Evolutionary conservation across 2,113 vertebrate genomes (phyloP), one percentile per base, ranked within the genome.

Genomic region (Pionites leucogaster): DNA sequence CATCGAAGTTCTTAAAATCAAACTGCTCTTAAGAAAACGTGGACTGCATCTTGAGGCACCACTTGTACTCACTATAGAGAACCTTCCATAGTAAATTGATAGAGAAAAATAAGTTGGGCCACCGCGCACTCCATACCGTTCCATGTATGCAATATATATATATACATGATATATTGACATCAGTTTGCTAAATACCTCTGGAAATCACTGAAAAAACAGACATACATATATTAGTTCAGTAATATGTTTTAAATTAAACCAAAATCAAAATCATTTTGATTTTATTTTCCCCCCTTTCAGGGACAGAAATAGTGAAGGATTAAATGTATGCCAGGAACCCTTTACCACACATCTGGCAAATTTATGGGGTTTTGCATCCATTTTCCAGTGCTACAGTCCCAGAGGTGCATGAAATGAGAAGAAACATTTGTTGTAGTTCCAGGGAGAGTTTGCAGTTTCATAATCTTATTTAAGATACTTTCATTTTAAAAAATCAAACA

Each of bases 391-490:
- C 31, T 94, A 72, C n/a, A 65, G 41, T 90, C 91, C 65, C 89
- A 90, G 37, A 95, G 70, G 91, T 85, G 39, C 49, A 82, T 17
- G 84, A 91, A 94, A 78, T 69, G 52, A 90, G 70, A 90, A 87
- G 62, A 96, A 95, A 95, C 53, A 88, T 82, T 95, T 95, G 44
- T 91, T 94, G 70, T 80, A 76, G 59, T 76, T 97, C 84, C 59
- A 94, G 41, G 3, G 78, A 94, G 84, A 92, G 74, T 59, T 80
- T 47, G n/a, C 41, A 91, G 90, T 85, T 70, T 95, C 59, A 46
- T 91, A 53, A 95, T 85, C 90, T 82, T 92, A 72, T 90, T 90
- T 82, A 82, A 92, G 35, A 65, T 53, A 62, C 57, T 79, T 89
- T 50, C 15, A 75, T 37, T 60, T 1, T 10, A 86, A 75, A 84